phyloP scores from a whole-genome alignment of 2,888 invertebrate species.

The Diaprepes abbreviatus region DNA sequence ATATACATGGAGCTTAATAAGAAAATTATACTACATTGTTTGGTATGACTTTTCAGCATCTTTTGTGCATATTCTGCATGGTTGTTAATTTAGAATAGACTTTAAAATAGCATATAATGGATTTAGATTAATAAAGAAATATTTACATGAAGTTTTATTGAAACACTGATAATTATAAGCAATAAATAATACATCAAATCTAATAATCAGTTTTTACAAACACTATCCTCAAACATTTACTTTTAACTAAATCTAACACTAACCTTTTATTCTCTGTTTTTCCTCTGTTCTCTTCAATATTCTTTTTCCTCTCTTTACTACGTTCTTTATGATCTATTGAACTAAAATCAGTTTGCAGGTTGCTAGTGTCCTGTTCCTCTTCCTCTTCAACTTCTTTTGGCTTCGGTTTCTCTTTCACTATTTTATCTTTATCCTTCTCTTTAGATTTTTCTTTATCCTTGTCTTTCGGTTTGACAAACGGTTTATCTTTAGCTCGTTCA shows the following conservation, averaged over 20 bases:
- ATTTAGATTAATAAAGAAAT: too few relatives aligned
- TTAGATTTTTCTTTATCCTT: conserved; percentile 78
- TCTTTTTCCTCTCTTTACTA: conserved; percentile 89
- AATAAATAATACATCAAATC: too few relatives aligned
- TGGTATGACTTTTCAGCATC: too few relatives aligned
- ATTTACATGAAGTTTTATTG: too few relatives aligned
- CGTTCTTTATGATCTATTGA: conserved; percentile 80
- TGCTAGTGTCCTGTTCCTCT: conserved; percentile 70
- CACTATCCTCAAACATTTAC: neutral
- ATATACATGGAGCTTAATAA: too few relatives aligned
- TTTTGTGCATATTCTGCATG: too few relatives aligned
- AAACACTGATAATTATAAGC: too few relatives aligned
- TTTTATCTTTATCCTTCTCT: conserved; percentile 64
- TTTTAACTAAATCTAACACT: neutral
- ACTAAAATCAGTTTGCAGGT: conserved; percentile 64
- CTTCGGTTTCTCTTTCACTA: conserved; percentile 72
- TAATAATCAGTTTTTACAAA: too few relatives aligned
- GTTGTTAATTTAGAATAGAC: too few relatives aligned
- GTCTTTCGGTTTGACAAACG: conserved; percentile 81
- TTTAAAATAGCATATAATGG: too few relatives aligned
- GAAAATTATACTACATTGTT: too few relatives aligned
- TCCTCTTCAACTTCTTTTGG: conserved; percentile 68
- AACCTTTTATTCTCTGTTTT: conserved; percentile 76
- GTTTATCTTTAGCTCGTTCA: conserved; percentile 75
- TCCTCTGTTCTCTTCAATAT: conserved; percentile 88